Conservation (phyloP, 2,113 vertebrate genomes). For the Alligator mississippiensis region DNA sequence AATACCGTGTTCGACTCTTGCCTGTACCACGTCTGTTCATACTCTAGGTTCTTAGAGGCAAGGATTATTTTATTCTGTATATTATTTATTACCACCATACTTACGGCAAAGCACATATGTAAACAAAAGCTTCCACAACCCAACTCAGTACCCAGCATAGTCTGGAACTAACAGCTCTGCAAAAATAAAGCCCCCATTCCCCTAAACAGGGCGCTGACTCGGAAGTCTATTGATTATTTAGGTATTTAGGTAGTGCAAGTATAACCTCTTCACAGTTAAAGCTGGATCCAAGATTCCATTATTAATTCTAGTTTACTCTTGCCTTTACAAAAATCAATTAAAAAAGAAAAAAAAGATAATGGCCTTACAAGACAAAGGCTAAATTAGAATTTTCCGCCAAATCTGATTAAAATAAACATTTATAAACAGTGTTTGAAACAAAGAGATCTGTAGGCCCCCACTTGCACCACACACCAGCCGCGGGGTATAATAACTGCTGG, state of each 20-base stretch:
- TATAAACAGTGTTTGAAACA: neutral
- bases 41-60: neutral
- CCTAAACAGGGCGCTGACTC: fast-evolving
- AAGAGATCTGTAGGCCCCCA: neutral
- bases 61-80: neutral
- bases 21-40: neutral
- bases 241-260: neutral
- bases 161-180: neutral
- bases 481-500: neutral
- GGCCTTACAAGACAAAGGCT: neutral
- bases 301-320: neutral
- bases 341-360: neutral
- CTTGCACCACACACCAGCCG: neutral
- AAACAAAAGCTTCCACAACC: neutral
- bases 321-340: neutral
- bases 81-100: neutral
- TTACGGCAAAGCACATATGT: neutral
- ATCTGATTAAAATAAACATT: neutral
- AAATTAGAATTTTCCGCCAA: neutral
- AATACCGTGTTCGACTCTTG: neutral
- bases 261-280: neutral
- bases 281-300: neutral
- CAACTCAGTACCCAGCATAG: neutral
- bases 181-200: neutral
- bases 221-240: neutral